phyloP scores from a whole-genome alignment of 2,888 invertebrate genomes.

The Nemotelus nigrinus region DNA sequence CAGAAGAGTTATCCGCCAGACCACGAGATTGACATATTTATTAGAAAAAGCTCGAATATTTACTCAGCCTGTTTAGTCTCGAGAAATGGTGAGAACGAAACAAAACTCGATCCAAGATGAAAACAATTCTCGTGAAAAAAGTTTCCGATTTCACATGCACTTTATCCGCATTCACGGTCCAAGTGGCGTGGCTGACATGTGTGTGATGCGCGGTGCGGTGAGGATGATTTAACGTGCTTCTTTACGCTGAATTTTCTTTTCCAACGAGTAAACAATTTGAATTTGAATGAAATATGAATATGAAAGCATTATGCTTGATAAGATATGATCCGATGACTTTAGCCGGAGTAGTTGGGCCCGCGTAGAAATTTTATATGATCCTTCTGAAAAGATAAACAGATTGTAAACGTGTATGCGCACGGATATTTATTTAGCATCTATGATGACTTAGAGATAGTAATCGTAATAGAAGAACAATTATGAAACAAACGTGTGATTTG shows the following conservation, averaged over 20 bases:
- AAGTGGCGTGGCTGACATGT: neutral
- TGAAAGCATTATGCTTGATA: conserved; percentile 18
- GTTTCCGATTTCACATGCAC: conserved; percentile 35
- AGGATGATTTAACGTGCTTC: conserved; percentile 14
- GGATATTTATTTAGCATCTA: conserved; percentile 6
- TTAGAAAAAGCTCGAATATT: conserved; percentile 15
- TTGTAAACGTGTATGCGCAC: neutral
- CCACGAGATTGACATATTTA: conserved; percentile 27
- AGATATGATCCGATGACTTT: conserved; percentile 32
- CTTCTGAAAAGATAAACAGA: conserved; percentile 20
- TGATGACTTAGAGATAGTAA: conserved; percentile 21
- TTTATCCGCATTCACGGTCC: neutral
- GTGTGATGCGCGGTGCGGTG: neutral
- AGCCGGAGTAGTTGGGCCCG: neutral
- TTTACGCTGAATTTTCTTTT: conserved; percentile 23
- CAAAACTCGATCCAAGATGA: neutral
- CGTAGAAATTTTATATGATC: conserved; percentile 21
- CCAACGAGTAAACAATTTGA: conserved; percentile 9
- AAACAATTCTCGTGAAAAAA: conserved; percentile 7
- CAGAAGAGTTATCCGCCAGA: neutral
- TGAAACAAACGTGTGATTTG: neutral
- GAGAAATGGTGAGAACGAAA: neutral
- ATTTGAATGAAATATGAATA: conserved; percentile 15
- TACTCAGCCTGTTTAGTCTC: conserved; percentile 30
- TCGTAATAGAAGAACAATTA: neutral